Evolutionary conservation across 2,888 invertebrate species (phyloP), one percentile per base, ranked within the genome.

Genomic region (Scaptomyza cyrtandrae): DNA sequence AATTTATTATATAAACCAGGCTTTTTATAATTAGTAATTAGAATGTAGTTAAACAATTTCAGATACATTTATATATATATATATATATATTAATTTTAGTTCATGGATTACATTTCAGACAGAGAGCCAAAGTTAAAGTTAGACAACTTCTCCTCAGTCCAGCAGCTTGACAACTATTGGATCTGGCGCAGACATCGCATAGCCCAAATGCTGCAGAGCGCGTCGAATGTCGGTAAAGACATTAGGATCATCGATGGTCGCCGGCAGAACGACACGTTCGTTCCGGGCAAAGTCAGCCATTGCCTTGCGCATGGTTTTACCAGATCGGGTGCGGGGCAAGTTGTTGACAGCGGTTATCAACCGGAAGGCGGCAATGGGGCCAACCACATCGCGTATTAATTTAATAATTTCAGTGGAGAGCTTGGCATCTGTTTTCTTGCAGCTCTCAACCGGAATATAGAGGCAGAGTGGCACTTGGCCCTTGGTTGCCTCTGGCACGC

Each of bases 391-490:
- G 10, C 92, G 88, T 41, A 92, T 90, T 10, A 91, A 83, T 50
- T 91, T 90, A 24, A 92, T 91, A 6, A 92, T 89, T 79, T 92
- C 92, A 0, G 91, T 84, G 1, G 91, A 91, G 13, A 92, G 76
- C 70, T 92, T 92, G 24, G 91, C 84, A 55, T 81, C 88, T 6
- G 84, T 79, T 62, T 88, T 90, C 43, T 70, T 59, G 58, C 74
- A 84, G 57, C 80, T 88, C 33, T 90, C 94, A 85, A 95, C 95
- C 90, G 95, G 94, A 2, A 98, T 96, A 88, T 96, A 98, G 0
- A 98, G 93, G 74, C 98, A 98, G 2, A 98, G 92, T 0, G 98
- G 98, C 16, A 98, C 95, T 90, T 98, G 97, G 16, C 98, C 98
- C 90, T 98, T 98, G 0, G 97, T 96, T 0, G 94, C 91, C 89